Percentiles rank a stretch among this genome's conserved stretches.
These are phyloP conservation scores for Enteromius radiatus DNA, from an alignment of 2,797 vertebrate species.

Conservation along the genomic window DNA sequence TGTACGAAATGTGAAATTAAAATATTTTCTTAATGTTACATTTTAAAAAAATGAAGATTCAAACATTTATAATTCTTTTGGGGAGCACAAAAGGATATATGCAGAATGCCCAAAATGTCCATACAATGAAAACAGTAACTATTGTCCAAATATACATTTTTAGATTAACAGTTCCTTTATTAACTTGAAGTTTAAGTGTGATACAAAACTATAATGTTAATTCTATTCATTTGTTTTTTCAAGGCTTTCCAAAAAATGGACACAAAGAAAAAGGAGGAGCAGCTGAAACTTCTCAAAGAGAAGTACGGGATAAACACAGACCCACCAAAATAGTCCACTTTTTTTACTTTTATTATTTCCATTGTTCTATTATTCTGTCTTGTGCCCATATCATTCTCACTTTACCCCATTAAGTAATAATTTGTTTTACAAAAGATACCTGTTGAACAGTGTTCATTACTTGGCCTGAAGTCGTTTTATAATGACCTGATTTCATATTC, in stretches of 20 bases:
- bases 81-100: not conserved
- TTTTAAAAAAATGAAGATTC: not conserved
- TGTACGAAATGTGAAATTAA: not conserved
- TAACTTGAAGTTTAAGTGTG: not conserved
- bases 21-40: not conserved
- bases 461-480: not conserved
- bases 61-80: not conserved
- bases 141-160: not conserved
- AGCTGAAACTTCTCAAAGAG: slow-evolving; percentile 97
- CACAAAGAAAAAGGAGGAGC: slow-evolving; percentile 99
- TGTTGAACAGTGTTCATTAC: not conserved
- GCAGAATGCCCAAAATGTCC: not conserved
- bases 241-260: slow-evolving; percentile 99
- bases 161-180: not conserved
- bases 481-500: slow-evolving; percentile 7
- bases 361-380: not conserved
- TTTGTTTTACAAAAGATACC: slow-evolving; percentile 1
- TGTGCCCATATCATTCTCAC: not conserved
- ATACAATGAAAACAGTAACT: not conserved
- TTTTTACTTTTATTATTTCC: not conserved
- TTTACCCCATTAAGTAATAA: not conserved
- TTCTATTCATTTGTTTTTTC: not conserved
- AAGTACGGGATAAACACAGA: slow-evolving; percentile 99
- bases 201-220: not conserved
- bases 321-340: slow-evolving; percentile 87